Evolutionary conservation across 2,888 invertebrate species (phyloP).

Genomic region (Drosophila melanocephala): DNA sequence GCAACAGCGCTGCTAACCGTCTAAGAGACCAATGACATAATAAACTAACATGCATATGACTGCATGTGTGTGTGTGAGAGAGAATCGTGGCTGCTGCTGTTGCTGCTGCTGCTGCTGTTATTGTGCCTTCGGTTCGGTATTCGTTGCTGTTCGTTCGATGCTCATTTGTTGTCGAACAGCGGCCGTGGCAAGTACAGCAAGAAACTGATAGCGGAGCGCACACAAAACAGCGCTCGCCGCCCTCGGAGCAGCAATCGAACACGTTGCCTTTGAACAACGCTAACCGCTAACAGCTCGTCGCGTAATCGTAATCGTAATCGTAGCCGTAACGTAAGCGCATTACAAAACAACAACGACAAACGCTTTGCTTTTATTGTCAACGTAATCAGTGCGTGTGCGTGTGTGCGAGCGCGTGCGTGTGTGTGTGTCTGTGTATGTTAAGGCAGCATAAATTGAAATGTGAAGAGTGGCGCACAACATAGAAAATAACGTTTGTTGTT

Average conservation of each 20-base stretch:
- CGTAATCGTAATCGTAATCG: slow-evolving; percentile 66
- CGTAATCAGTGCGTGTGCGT: slow-evolving; percentile 47
- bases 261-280: slow-evolving; percentile 46
- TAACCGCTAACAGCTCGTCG: slow-evolving; percentile 45
- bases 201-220: slow-evolving; percentile 45
- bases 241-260: slow-evolving; percentile 49
- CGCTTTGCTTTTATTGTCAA: slow-evolving; percentile 46
- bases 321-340: slow-evolving; percentile 71
- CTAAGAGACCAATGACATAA: slow-evolving; percentile 72
- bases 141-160: background rate
- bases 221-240: slow-evolving; percentile 39
- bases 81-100: background rate
- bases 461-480: slow-evolving; percentile 31
- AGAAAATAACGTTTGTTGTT: slow-evolving; percentile 27
- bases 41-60: slow-evolving; percentile 28
- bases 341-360: slow-evolving; percentile 65
- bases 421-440: slow-evolving; percentile 6
- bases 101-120: background rate
- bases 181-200: slow-evolving; percentile 76
- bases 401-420: background rate
- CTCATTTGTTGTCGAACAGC: slow-evolving; percentile 80
- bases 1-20: slow-evolving; percentile 53
- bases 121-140: slow-evolving; percentile 7
- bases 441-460: slow-evolving; percentile 29
- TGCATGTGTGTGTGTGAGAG: slow-evolving; percentile 4